phyloP scores from a whole-genome alignment of 2,888 invertebrate genomes.

The Synergus itoensis region DNA sequence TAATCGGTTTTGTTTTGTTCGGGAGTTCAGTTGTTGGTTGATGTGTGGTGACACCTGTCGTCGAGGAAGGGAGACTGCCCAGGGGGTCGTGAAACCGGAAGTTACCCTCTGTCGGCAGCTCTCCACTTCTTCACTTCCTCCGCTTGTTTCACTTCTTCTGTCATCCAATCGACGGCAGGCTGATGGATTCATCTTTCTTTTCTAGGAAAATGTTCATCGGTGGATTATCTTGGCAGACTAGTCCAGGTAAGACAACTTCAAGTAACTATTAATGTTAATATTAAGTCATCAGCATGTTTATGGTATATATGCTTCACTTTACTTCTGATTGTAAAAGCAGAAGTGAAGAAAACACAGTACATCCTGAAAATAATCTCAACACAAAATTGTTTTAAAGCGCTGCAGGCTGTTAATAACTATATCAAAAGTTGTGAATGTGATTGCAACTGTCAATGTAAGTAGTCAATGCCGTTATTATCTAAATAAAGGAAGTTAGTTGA shows the following conservation, averaged over 20 bases:
- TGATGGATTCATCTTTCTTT: slow-evolving; percentile 81
- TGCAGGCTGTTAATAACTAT: too few relatives aligned
- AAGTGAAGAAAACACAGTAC: too few relatives aligned
- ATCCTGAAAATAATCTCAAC: too few relatives aligned
- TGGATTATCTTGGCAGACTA: slow-evolving; percentile 99
- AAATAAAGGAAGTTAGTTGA: background rate
- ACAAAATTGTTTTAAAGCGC: too few relatives aligned
- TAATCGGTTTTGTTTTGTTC: slow-evolving; percentile 49
- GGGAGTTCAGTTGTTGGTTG: slow-evolving; percentile 71
- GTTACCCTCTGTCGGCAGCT: slow-evolving; percentile 67
- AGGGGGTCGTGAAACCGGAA: slow-evolving; percentile 60
- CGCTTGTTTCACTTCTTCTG: slow-evolving; percentile 66
- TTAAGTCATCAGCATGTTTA: background rate
- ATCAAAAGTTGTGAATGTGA: too few relatives aligned
- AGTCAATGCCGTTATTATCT: background rate
- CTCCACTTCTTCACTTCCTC: slow-evolving; percentile 63
- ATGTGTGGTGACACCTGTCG: slow-evolving; percentile 74
- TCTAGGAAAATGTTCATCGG: slow-evolving; percentile 99
- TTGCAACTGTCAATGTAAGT: background rate
- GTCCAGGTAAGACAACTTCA: slow-evolving; percentile 90
- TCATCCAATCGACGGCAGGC: slow-evolving; percentile 68
- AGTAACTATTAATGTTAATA: background rate
- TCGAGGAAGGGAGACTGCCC: slow-evolving; percentile 66
- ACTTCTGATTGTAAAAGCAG: too few relatives aligned
- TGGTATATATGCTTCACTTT: too few relatives aligned